These are phyloP conservation scores for Clistopyga incitator DNA, from an alignment of 2,888 invertebrate genomes.

Conservation along the genomic window DNA sequence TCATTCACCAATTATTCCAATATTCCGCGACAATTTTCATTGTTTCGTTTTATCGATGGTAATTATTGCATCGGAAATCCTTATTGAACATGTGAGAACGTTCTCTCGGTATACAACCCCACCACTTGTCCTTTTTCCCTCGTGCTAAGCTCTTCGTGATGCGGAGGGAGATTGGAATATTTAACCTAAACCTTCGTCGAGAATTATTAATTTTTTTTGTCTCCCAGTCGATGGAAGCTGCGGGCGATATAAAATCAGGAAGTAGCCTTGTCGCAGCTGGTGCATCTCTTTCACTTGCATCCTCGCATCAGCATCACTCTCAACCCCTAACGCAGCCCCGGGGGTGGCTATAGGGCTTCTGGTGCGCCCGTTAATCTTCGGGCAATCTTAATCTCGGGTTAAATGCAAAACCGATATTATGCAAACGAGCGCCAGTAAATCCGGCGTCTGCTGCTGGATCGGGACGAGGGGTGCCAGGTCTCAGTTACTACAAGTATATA, in stretches of 20 bases:
- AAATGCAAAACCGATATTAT: constrained; percentile 80
- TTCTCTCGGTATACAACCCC: too few relatives aligned
- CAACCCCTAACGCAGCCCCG: background rate
- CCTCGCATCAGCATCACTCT: constrained; percentile 28
- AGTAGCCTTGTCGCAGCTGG: constrained; percentile 45
- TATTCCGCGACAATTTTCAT: too few relatives aligned
- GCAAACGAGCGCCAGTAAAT: constrained; percentile 77
- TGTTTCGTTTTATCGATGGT: background rate
- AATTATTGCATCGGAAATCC: background rate
- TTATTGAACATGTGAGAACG: background rate
- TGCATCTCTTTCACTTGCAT: constrained; percentile 55
- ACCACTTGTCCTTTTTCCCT: background rate
- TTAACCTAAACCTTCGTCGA: background rate
- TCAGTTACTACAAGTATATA: constrained; percentile 30
- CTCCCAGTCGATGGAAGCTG: constrained; percentile 17
- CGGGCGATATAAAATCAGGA: constrained; percentile 35
- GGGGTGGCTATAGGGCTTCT: constrained; percentile 62
- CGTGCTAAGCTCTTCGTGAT: background rate
- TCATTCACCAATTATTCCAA: too few relatives aligned
- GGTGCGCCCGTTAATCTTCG: constrained; percentile 76
- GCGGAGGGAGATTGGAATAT: background rate
- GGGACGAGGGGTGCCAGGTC: constrained; percentile 14
- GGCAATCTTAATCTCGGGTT: constrained; percentile 80
- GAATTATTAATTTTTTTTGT: constrained; percentile 35
- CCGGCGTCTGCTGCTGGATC: constrained; percentile 58